These are phyloP conservation scores for Ispidina lecontei DNA, from an alignment of 2,797 vertebrate species.

Conservation along the genomic window DNA sequence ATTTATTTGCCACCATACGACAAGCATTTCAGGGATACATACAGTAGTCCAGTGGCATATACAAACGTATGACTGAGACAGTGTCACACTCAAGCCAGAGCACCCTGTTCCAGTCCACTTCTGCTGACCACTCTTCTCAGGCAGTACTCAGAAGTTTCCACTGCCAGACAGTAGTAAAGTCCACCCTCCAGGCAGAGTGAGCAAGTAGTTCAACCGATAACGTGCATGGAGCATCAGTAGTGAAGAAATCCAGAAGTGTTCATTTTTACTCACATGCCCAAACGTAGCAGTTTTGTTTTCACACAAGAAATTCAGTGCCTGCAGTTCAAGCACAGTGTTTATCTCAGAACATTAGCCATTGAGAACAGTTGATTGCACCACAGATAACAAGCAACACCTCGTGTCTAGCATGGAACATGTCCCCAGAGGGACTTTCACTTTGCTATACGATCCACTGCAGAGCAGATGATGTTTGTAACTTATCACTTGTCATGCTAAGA, in stretches of 20 bases:
- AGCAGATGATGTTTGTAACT: constrained; percentile 9
- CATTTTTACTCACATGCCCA: not conserved
- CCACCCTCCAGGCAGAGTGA: constrained; percentile 38
- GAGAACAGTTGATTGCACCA: constrained; percentile 68
- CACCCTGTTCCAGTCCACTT: constrained; percentile 51
- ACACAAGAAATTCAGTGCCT: constrained; percentile 22
- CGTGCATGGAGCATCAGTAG: constrained; percentile 68
- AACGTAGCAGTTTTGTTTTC: constrained; percentile 42
- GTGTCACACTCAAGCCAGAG: constrained; percentile 39
- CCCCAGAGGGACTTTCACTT: constrained; percentile 29
- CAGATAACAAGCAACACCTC: constrained; percentile 65
- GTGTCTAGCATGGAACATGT: not conserved
- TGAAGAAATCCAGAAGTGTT: constrained; percentile 67
- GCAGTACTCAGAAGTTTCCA: constrained; percentile 18
- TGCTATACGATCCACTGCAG: not conserved
- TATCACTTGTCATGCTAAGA: constrained; percentile 5
- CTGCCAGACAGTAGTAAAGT: constrained; percentile 40
- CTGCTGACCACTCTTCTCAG: constrained; percentile 18
- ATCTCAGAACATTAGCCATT: constrained; percentile 28
- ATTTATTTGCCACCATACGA: constrained; percentile 21
- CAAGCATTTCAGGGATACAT: not conserved
- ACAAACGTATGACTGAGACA: constrained; percentile 38
- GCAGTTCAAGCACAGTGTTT: constrained; percentile 38
- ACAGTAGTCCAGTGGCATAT: constrained; percentile 48
- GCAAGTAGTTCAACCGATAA: constrained; percentile 49